These are phyloP conservation scores for Hoplias malabaricus DNA, from an alignment of 2,113 vertebrate genomes.

Conservation along the genomic window DNA sequence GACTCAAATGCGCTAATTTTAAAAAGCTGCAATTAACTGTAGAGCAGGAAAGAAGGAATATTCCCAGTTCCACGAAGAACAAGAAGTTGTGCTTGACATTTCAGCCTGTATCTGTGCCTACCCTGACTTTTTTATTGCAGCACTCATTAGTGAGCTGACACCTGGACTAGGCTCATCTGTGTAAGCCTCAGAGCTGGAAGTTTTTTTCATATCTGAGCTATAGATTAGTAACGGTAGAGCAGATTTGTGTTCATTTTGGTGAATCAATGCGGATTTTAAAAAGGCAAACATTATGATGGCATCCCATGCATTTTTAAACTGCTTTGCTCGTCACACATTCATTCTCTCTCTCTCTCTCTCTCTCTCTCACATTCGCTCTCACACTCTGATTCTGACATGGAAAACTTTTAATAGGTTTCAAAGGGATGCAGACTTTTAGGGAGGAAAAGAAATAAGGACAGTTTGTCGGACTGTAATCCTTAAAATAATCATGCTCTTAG, in stretches of 20 bases:
- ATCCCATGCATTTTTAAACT: background rate
- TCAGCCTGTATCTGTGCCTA: background rate
- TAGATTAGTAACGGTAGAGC: background rate
- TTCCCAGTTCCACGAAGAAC: background rate
- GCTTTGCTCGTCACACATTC: background rate
- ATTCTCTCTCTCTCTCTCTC: background rate
- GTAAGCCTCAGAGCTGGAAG: background rate
- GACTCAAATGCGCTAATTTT: background rate
- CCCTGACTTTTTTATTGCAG: background rate
- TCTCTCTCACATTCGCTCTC: background rate
- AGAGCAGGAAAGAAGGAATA: background rate
- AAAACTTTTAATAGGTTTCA: constrained; percentile 41
- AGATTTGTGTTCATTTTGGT: background rate
- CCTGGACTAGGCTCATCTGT: background rate
- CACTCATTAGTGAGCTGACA: background rate
- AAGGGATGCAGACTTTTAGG: constrained; percentile 18
- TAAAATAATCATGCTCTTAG: constrained; percentile 21
- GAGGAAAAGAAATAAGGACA: background rate
- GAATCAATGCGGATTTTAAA: background rate
- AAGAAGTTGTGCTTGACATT: background rate
- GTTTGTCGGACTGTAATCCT: constrained; percentile 37
- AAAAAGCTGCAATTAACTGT: background rate
- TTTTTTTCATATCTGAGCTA: no score
- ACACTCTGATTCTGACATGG: background rate
- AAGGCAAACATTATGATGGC: no score